These are phyloP conservation scores for Lycodopsis pacificus DNA, from an alignment of 2,797 vertebrate genomes.

Conservation along the genomic window DNA sequence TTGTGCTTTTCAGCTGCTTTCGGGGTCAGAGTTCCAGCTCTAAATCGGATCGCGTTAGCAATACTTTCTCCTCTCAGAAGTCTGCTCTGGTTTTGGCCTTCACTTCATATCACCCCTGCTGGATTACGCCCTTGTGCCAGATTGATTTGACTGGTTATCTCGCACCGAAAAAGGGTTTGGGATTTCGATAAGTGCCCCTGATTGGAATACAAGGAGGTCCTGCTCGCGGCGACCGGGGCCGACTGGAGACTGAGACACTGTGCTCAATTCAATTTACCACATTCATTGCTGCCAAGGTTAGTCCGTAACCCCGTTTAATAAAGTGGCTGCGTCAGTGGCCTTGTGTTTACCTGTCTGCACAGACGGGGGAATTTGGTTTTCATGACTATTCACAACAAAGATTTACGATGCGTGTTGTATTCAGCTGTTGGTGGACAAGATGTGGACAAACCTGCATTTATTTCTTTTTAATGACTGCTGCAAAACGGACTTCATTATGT, in stretches of 20 bases:
- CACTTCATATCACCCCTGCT: constrained; percentile 26
- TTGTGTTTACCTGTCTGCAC: constrained; percentile 34
- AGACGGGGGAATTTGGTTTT: constrained; percentile 6
- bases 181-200: constrained; percentile 49
- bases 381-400: constrained; percentile 9
- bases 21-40: neutral
- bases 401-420: neutral
- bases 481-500: neutral
- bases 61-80: neutral
- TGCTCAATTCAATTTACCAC: constrained; percentile 50
- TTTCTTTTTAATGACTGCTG: neutral
- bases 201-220: constrained; percentile 47
- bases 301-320: constrained; percentile 56
- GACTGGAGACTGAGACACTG: constrained; percentile 36
- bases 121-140: constrained; percentile 19
- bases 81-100: constrained; percentile 4
- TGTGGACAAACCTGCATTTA: neutral
- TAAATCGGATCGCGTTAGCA: constrained; percentile 9
- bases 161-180: constrained; percentile 29
- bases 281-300: constrained; percentile 60
- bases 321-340: constrained; percentile 40
- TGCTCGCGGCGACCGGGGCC: constrained; percentile 15
- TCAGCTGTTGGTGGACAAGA: neutral
- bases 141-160: constrained; percentile 37
- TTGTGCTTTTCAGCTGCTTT: neutral